Evolutionary conservation across 2,888 invertebrate genomes (phyloP).

Genomic region (Syrphus vitripennis): DNA sequence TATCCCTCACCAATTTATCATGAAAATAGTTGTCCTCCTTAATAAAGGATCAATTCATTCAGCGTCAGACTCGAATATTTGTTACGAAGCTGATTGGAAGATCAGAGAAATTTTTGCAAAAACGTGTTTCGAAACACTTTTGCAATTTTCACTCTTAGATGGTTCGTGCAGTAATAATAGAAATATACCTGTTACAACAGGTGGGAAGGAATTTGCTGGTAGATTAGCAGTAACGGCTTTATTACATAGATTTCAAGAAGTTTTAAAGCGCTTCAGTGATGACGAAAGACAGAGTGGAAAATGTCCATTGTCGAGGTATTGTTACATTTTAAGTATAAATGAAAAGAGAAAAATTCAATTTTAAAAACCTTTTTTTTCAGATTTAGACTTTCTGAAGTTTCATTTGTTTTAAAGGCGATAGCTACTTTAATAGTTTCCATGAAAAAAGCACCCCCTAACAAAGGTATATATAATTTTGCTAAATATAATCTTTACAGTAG

Average conservation of each 20-base stretch:
- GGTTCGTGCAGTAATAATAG: constrained; percentile 83
- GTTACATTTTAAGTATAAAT: constrained; percentile 68
- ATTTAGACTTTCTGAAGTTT: constrained; percentile 96
- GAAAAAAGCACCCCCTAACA: constrained; percentile 94
- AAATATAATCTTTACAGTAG: too few relatives aligned
- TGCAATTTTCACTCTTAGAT: constrained; percentile 95
- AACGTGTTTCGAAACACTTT: constrained; percentile 96
- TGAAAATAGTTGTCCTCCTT: constrained; percentile 90
- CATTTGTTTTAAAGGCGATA: constrained; percentile 96
- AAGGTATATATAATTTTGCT: constrained; percentile 83
- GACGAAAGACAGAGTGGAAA: constrained; percentile 92
- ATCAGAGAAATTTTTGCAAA: constrained; percentile 97
- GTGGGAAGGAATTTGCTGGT: constrained; percentile 84
- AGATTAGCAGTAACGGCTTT: constrained; percentile 95
- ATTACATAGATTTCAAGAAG: constrained; percentile 95
- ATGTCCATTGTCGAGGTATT: constrained; percentile 90
- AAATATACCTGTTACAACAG: constrained; percentile 72
- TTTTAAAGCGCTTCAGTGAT: constrained; percentile 92
- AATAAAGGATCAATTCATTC: constrained; percentile 94
- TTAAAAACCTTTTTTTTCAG: constrained; percentile 82
- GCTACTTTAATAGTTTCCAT: constrained; percentile 95
- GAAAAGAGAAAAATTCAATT: not conserved
- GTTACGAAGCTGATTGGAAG: constrained; percentile 89
- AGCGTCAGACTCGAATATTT: constrained; percentile 84
- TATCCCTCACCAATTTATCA: constrained; percentile 91